Percentiles rank a stretch among this genome's conserved stretches.
Evolutionary conservation across 2,888 invertebrate species (phyloP).

Genomic region (Caenorhabditis uteleia): DNA sequence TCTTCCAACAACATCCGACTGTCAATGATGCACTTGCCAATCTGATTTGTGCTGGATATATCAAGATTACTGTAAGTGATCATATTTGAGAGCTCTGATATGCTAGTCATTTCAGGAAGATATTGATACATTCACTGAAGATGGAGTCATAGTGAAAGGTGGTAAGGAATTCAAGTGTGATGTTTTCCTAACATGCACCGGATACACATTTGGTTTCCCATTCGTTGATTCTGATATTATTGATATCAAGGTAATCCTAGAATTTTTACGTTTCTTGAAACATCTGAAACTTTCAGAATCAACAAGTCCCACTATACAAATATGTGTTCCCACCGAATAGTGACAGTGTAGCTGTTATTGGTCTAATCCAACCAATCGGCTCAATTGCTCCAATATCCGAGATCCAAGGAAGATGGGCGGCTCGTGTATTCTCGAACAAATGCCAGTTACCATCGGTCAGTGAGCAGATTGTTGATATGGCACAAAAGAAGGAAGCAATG

Average conservation of each 20-base stretch:
- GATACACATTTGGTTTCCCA: conserved; percentile 71
- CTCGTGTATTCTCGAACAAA: conserved; percentile 55
- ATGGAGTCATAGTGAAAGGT: conserved; percentile 82
- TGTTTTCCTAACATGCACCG: conserved; percentile 69
- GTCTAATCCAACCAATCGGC: conserved; percentile 72
- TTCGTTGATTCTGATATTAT: conserved; percentile 68
- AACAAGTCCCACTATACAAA: conserved; percentile 70
- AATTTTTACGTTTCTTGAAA: not conserved
- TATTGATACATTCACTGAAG: conserved; percentile 98
- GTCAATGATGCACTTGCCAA: conserved; percentile 72
- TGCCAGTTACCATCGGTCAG: conserved; percentile 40
- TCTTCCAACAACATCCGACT: conserved; percentile 70
- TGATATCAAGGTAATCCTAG: conserved; percentile 46
- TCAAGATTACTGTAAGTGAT: conserved; percentile 66
- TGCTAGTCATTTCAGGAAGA: conserved; percentile 79
- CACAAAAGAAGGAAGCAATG: conserved; percentile 55
- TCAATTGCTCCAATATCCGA: conserved; percentile 72
- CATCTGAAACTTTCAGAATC: conserved; percentile 55
- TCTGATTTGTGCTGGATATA: conserved; percentile 69
- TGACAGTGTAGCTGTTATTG: conserved; percentile 69
- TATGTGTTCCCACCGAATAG: conserved; percentile 70
- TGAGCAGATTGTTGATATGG: conserved; percentile 54
- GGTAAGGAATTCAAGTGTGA: conserved; percentile 61
- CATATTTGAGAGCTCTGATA: not conserved
- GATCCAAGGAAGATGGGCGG: conserved; percentile 69